These are phyloP conservation scores for Gisinianus flammeolus DNA, from an alignment of 2,888 invertebrate genomes.

Conservation along the genomic window DNA sequence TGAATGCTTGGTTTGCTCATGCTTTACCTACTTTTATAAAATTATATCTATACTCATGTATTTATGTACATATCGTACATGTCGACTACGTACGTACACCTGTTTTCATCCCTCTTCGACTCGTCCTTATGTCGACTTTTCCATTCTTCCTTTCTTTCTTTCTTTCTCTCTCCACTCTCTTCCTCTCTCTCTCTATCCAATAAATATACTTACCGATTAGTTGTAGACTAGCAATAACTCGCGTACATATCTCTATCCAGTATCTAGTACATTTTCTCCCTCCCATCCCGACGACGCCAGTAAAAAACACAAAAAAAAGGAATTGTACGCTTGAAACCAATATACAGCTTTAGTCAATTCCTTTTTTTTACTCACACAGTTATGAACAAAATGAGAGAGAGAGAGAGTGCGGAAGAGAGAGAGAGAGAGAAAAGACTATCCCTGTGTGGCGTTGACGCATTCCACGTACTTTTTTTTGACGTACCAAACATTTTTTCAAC, in stretches of 20 bases:
- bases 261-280: no score
- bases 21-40: no score
- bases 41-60: no score
- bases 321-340: background rate
- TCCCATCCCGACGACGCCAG: background rate
- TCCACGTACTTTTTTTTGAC: background rate
- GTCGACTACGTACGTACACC: no score
- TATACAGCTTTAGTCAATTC: background rate
- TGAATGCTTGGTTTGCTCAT: no score
- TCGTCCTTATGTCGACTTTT: constrained; percentile 37
- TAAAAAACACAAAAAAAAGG: background rate
- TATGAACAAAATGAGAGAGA: background rate
- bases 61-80: no score
- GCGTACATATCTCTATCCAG: background rate
- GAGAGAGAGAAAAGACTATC: background rate
- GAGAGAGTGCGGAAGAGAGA: no score
- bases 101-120: constrained; percentile 25
- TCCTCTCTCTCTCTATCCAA: no score
- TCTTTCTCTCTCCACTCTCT: constrained; percentile 1
- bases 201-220: no score
- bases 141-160: background rate
- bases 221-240: no score
- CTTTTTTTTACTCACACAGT: background rate
- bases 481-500: background rate
- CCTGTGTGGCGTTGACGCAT: background rate